phyloP scores from a whole-genome alignment of 2,888 invertebrate genomes.

The Crepidodera aurea region DNA sequence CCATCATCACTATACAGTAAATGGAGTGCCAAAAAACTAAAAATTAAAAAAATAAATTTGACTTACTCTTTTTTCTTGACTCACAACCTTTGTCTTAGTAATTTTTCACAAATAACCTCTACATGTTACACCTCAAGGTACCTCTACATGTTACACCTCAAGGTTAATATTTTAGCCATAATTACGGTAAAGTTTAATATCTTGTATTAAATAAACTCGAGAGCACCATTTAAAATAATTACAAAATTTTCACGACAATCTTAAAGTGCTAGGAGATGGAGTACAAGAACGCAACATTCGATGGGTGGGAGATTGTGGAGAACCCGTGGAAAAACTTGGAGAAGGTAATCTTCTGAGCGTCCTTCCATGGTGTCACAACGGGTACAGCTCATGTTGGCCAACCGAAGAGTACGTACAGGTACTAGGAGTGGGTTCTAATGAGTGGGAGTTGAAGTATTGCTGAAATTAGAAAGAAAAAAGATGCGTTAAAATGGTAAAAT shows the following conservation, averaged over 20 bases:
- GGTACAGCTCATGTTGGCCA: conserved; percentile 72
- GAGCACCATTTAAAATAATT: neutral
- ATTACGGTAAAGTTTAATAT: no score
- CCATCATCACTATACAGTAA: no score
- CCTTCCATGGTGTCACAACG: conserved; percentile 72
- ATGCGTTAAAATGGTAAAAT: no score
- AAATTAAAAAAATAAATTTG: no score
- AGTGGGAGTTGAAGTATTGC: conserved; percentile 60
- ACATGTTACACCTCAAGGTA: no score
- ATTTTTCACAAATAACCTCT: no score
- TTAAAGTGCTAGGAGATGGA: conserved; percentile 55
- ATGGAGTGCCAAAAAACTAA: no score
- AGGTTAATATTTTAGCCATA: no score
- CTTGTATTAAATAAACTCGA: neutral
- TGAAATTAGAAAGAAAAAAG: conserved; percentile 49
- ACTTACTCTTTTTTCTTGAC: no score
- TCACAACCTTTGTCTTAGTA: no score
- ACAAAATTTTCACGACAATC: conserved; percentile 48
- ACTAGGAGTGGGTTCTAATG: conserved; percentile 59
- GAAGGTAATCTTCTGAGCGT: conserved; percentile 47
- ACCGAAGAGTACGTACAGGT: conserved; percentile 68
- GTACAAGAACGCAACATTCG: conserved; percentile 56
- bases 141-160: no score
- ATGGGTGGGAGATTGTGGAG: conserved; percentile 50
- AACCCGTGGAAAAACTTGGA: conserved; percentile 42